Evolutionary conservation across 2,797 vertebrate genomes (phyloP).

Genomic region (Lepus oiostolus): DNA sequence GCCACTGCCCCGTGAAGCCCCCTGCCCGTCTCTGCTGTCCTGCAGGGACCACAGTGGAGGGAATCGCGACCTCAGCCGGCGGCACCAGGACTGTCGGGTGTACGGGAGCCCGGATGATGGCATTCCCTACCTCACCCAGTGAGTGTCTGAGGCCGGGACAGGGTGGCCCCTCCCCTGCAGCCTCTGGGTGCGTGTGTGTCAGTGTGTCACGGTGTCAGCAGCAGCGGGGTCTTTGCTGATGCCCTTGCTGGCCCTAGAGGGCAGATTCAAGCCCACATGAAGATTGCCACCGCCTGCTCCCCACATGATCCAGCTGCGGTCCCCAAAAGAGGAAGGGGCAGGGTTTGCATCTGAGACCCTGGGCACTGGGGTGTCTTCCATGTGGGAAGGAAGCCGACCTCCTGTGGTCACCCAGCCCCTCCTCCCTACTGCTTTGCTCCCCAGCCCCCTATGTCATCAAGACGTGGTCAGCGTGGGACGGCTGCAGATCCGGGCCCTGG

Average conservation of each 20-base stretch:
- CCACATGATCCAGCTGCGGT: not conserved
- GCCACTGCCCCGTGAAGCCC: not conserved
- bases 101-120: constrained; percentile 95
- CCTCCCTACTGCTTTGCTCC: constrained; percentile 22
- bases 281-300: not conserved
- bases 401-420: not conserved
- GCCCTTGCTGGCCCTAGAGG: not conserved
- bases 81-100: constrained; percentile 92
- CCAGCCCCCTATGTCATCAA: constrained; percentile 93
- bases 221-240: not conserved
- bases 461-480: constrained; percentile 93
- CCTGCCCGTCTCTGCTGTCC: not conserved
- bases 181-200: too few relatives aligned
- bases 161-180: too few relatives aligned
- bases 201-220: not conserved
- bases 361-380: not conserved
- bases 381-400: not conserved
- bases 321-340: not conserved
- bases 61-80: constrained; percentile 92
- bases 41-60: constrained; percentile 98
- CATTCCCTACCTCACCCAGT: constrained; percentile 98
- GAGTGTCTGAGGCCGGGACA: constrained; percentile 82
- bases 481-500: constrained; percentile 94
- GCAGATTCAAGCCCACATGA: not conserved
- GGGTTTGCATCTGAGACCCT: not conserved